Evolutionary conservation across 2,797 vertebrate species (phyloP), one percentile per base, ranked within the genome.

Genomic region (Urosaurus nigricauda): DNA sequence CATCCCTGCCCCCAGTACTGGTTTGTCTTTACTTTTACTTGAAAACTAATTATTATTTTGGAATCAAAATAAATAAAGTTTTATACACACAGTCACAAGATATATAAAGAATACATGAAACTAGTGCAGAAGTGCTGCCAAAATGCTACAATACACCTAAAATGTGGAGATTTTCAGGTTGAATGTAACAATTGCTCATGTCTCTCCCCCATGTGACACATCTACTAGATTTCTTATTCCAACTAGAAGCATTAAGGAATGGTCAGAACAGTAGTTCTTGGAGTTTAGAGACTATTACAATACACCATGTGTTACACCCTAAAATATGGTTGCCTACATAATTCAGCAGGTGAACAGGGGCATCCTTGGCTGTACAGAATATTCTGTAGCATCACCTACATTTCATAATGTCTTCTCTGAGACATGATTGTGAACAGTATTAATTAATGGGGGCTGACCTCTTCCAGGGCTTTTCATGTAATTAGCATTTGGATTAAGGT

Each of bases 401-500:
- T 51, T 32, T 43, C 29, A 58, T 58, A 63, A 29, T n/a, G 14
- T n/a, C 51, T 51, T 53, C 47, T 93, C 68, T 79, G 84, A n/a
- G n/a, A 32, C 14, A 32, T 0, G 5, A 90, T 51, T 29, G 53
- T 63, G 35, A 86, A 88, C 3, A 51, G 0, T 11, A 29, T 0
- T 89, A 63, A 53, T 3, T 29, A 80, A 63, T 79, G 92, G 90
- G 87, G 24, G 92, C 79, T 89, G 9, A 90, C 35, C 85, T 91
- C 75, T 89, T 90, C 87, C 91, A 88, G 87, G 83, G 82, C 79
- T 93, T 91, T 32, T 83, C 84, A 88, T 0, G 7, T 24, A 70
- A 53, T 8, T 56, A 77, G 73, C 84, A 92, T 86, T 91, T 58
- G 86, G 60, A 47, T 73, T 73, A 73, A 73, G 35, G n/a, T 47